Evolutionary conservation across 37 sponge, comb jelly and placozoan genomes (phyloP).

Genomic region (Aplysina aerophoba): DNA sequence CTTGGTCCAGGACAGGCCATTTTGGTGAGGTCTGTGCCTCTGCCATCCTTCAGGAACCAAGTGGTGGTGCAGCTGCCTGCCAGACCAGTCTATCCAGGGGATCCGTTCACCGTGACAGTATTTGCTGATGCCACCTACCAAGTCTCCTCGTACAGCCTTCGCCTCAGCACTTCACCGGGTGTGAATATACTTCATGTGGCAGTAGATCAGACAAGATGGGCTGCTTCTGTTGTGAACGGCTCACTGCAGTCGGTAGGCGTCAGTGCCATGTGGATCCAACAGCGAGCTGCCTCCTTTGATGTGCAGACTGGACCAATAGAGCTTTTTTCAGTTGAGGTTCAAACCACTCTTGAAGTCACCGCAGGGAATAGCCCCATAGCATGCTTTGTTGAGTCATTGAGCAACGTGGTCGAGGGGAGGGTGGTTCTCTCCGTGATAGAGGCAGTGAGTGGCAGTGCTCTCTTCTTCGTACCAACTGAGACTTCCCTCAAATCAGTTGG

Average conservation of each 20-base stretch:
- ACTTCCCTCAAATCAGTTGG: constrained; percentile 13
- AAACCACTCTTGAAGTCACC: background rate
- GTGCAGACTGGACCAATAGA: background rate
- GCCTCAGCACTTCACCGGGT: background rate
- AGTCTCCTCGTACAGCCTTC: constrained; percentile 40
- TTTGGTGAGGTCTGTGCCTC: background rate
- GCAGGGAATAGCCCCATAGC: background rate
- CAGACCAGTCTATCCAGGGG: constrained; percentile 41
- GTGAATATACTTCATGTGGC: background rate
- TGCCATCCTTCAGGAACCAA: constrained; percentile 22
- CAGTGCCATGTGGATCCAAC: background rate
- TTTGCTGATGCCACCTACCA: constrained; percentile 43
- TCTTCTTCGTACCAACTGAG: constrained; percentile 5
- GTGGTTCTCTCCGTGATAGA: background rate
- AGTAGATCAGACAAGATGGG: constrained; percentile 31
- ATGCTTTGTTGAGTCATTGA: constrained; percentile 47
- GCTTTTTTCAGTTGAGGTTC: constrained; percentile 35
- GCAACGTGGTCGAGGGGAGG: constrained; percentile 51
- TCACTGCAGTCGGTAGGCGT: background rate
- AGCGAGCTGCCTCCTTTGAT: background rate
- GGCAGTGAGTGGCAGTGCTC: background rate
- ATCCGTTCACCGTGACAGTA: constrained; percentile 41
- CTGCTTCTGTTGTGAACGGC: constrained; percentile 7
- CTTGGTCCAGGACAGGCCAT: background rate
- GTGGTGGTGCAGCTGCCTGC: constrained; percentile 53